Base-by-base conservation (phyloP, 2,888 invertebrate genomes). In the Hirtodrosophila cameraria region DNA sequence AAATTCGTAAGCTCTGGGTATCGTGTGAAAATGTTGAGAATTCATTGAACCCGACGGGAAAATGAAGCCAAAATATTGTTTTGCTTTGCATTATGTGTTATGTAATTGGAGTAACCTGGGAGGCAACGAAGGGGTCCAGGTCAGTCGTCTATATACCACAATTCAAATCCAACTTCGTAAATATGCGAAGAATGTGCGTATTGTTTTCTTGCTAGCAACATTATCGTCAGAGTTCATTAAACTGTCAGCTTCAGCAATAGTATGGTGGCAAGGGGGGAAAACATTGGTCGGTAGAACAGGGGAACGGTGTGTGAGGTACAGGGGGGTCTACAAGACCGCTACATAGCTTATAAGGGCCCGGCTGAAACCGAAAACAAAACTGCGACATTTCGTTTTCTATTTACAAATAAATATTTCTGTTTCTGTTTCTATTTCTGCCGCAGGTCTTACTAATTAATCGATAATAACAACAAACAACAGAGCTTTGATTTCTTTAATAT, bases 1-100 rank as follows among this genome's bases (percentile, higher is more conserved):
- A 52, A 16, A 35, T 6, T 16, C 13, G 36, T 50, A 28, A 11
- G 23, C 38, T 59, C 31, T 18, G 49, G 13, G 8, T 38, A 50
- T 62, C 85, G 83, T 84, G 78, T 75, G 79, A 85, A 77, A 82
- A 82, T 79, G 33, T 41, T 35, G 50, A 31, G 46, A 80, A 83
- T 80, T 83, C 79, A 79, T 80, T 80, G 79, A 80, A 85, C 86
- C 54, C 79, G 27, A 9, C 30, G 28, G 57, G 20, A 42, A 59
- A 60, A 43, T 42, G 9, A 35, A 41, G 25, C 20, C 18, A 16
- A 12, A 54, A 53, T 50, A 53, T 31, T 39, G 18, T 57, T 64
- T 3, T 53, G 38, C 53, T 45, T 42, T 35, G 53, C 69, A 43
- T 78, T 81, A 75, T 35, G 53, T 64, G 41, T 78, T 81, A 75